Evolutionary conservation across 2,888 invertebrate species (phyloP), one percentile per base, ranked within the genome.

Genomic region (Trichogramma evanescens): DNA sequence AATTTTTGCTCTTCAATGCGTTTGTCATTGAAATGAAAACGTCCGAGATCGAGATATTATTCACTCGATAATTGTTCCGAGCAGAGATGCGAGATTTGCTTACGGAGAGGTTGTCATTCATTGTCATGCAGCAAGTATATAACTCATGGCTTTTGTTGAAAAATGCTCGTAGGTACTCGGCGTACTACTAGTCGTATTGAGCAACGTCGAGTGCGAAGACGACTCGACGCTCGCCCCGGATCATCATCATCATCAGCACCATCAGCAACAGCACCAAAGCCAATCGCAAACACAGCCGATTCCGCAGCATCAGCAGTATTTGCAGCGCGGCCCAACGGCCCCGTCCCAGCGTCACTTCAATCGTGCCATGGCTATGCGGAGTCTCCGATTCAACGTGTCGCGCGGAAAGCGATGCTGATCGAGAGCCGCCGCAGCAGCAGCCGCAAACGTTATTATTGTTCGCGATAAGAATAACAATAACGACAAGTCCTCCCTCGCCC

Each of bases 321-420:
- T 26, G 26, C 59, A 59, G 42, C 59, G 61, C 6, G 39, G 13
- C 4, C 70, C 73, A 5, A 84, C 87, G 5, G 39, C 39, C 4
- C 70, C 73, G 5, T 84, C 87, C 5, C 90, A 90, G 69, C 85
- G 92, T 43, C 91, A 93, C 74, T 93, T 93, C 79, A 93, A 92
- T 80, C 84, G 92, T 68, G 91, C 92, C 9, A 89, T 93, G 88
- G 91, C 93, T 10, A 92, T 93, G 91, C 83, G 91, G 9, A 89
- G 91, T 55, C 81, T 93, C 50, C 83, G 86, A 7, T 69, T 77
- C 10, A 76, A 76, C 50, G 77, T 77, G 44, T 71, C 77, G 58
- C 75, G 76, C 50, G 75, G 75, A 64, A 77, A 76, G 70, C 76
- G 77, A 65, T 77, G 76, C 71, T 76, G 70, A 76, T 70, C 59